These are phyloP conservation scores for Nematopogon swammerdamellus DNA, from an alignment of 2,888 invertebrate species.

Conservation along the genomic window DNA sequence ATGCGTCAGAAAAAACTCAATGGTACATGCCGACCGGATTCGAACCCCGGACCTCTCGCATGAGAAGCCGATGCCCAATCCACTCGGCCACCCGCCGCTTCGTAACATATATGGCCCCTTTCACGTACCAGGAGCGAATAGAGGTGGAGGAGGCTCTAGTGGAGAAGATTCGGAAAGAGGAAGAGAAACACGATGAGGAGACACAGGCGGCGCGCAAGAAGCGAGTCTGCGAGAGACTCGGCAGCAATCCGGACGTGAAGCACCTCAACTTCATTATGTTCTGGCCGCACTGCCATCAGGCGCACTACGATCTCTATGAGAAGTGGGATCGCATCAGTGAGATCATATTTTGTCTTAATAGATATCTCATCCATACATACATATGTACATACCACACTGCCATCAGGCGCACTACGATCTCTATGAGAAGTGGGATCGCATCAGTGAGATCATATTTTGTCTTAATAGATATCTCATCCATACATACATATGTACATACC, in stretches of 20 bases:
- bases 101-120: neutral
- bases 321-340: constrained; percentile 40
- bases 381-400: constrained; percentile 41
- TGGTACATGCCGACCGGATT: too few species aligned
- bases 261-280: constrained; percentile 37
- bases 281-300: constrained; percentile 43
- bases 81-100: neutral
- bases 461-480: too few species aligned
- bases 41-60: too few species aligned
- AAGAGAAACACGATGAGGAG: constrained; percentile 21
- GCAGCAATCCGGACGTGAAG: constrained; percentile 12
- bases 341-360: too few species aligned
- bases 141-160: constrained; percentile 24
- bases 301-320: constrained; percentile 42
- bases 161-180: constrained; percentile 22
- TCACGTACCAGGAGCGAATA: neutral
- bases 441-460: constrained; percentile 32
- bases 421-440: constrained; percentile 42
- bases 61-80: neutral
- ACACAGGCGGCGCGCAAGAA: constrained; percentile 35
- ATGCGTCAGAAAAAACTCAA: neutral
- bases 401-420: constrained; percentile 41
- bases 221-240: constrained; percentile 29
- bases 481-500: constrained; percentile 47
- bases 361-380: too few species aligned